phyloP scores from a whole-genome alignment of 2,888 invertebrate species.

The Cordylochernes scorpioides region DNA sequence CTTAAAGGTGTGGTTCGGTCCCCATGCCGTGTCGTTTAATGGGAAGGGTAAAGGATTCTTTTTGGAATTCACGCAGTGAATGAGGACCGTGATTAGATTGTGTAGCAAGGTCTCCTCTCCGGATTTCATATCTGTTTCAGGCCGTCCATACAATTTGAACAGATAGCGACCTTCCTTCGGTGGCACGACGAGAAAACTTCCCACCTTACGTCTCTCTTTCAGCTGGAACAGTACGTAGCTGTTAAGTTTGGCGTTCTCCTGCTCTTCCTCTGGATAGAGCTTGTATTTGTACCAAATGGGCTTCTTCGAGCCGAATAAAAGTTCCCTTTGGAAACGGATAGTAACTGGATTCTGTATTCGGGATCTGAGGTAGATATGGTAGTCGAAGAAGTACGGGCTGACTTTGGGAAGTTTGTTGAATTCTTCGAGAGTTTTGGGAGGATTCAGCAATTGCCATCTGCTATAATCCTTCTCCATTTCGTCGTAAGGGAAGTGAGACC shows the following conservation, averaged over 20 bases:
- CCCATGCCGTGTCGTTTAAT: conserved; percentile 18
- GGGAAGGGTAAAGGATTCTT: conserved; percentile 16
- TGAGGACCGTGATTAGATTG: conserved; percentile 16
- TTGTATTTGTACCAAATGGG: conserved; percentile 19
- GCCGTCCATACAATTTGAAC: conserved; percentile 20
- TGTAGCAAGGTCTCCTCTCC: conserved; percentile 16
- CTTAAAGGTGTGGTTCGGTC: conserved; percentile 17
- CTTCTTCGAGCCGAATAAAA: conserved; percentile 16
- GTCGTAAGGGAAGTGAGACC: conserved; percentile 18
- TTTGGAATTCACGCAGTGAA: conserved; percentile 15
- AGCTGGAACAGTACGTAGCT: conserved; percentile 18
- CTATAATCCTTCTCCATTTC: conserved; percentile 1
- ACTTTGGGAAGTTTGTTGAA: conserved; percentile 25
- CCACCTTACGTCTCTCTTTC: conserved; percentile 16
- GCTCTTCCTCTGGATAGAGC: conserved; percentile 17
- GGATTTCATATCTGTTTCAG: conserved; percentile 17
- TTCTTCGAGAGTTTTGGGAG: conserved; percentile 22
- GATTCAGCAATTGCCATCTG: conserved; percentile 25
- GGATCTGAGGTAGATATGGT: conserved; percentile 17
- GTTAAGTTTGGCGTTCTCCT: conserved; percentile 17
- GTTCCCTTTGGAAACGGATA: conserved; percentile 16
- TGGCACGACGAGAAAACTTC: conserved; percentile 21
- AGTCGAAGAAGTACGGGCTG: conserved; percentile 24
- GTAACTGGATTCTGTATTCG: conserved; percentile 15
- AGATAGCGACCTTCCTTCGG: conserved; percentile 23